Percentiles rank a stretch among this genome's conserved stretches.
phyloP scores from a whole-genome alignment of 2,797 vertebrate species.

The Xenentodon cancila region DNA sequence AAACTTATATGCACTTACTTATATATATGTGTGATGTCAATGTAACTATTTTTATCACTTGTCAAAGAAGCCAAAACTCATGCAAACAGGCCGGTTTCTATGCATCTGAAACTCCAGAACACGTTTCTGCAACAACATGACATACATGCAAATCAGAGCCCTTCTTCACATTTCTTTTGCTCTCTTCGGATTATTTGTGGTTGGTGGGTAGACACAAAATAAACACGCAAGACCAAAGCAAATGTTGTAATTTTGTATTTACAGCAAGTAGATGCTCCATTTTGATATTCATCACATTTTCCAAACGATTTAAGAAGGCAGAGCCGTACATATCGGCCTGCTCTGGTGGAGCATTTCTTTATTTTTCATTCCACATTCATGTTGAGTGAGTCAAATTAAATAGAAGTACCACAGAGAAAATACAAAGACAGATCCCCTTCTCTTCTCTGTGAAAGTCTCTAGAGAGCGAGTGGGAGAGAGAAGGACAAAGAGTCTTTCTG shows the following conservation, averaged over 20 bases:
- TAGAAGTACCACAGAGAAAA: constrained; percentile 54
- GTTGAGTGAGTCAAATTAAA: constrained; percentile 40
- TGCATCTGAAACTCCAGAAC: constrained; percentile 46
- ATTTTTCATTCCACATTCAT: constrained; percentile 9
- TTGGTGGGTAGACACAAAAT: constrained; percentile 35
- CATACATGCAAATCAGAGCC: too few species aligned
- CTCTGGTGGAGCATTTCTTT: constrained; percentile 7
- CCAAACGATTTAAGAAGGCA: constrained; percentile 34
- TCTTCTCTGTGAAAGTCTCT: constrained; percentile 40
- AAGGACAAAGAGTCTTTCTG: constrained; percentile 62
- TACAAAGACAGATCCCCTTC: constrained; percentile 47
- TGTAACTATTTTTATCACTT: constrained; percentile 1
- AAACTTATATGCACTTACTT: constrained; percentile 8
- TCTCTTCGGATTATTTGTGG: constrained; percentile 31
- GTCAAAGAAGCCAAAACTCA: constrained; percentile 21
- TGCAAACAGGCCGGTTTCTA: constrained; percentile 45
- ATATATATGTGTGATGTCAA: constrained; percentile 1
- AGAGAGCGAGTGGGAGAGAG: constrained; percentile 17
- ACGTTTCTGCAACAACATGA: constrained; percentile 49
- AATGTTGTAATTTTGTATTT: constrained; percentile 69
- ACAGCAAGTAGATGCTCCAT: constrained; percentile 60
- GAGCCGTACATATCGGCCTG: constrained; percentile 16
- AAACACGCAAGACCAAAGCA: constrained; percentile 58
- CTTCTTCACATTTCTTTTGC: constrained; percentile 29
- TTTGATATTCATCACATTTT: constrained; percentile 51